These are phyloP conservation scores for Phataginus tricuspis DNA, from an alignment of 2,797 vertebrate species.

Conservation along the genomic window DNA sequence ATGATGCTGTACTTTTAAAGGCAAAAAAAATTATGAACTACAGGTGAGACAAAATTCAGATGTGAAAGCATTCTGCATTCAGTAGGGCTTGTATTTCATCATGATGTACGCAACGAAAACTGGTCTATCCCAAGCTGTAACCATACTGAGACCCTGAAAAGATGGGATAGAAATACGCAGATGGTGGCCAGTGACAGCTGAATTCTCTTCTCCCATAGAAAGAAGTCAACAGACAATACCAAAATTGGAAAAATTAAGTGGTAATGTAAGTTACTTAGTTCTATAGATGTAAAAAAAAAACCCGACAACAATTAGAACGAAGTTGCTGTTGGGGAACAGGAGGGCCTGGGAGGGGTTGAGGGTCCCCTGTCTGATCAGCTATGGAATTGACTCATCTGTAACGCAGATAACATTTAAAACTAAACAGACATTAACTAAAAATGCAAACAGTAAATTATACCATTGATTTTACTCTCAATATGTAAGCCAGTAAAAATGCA, in stretches of 20 bases:
- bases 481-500: not conserved
- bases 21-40: too few relatives aligned
- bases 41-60: not conserved
- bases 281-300: not conserved
- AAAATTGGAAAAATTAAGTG: not conserved
- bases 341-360: not conserved
- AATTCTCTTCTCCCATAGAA: not conserved
- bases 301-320: not conserved
- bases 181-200: too few relatives aligned
- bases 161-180: fast-evolving
- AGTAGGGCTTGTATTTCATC: not conserved
- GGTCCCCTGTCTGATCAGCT: not conserved
- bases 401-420: not conserved
- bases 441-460: not conserved
- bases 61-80: not conserved
- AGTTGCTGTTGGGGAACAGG: too few relatives aligned
- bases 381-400: not conserved
- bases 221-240: not conserved
- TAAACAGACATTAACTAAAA: not conserved
- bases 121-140: not conserved
- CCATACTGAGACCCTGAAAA: fast-evolving
- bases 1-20: not conserved
- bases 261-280: not conserved
- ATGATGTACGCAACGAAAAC: fast-evolving
- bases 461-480: not conserved